Evolutionary conservation across 1,140 invertebrate genomes (phyloP).

Genomic region (Xylocopa sonorina): DNA sequence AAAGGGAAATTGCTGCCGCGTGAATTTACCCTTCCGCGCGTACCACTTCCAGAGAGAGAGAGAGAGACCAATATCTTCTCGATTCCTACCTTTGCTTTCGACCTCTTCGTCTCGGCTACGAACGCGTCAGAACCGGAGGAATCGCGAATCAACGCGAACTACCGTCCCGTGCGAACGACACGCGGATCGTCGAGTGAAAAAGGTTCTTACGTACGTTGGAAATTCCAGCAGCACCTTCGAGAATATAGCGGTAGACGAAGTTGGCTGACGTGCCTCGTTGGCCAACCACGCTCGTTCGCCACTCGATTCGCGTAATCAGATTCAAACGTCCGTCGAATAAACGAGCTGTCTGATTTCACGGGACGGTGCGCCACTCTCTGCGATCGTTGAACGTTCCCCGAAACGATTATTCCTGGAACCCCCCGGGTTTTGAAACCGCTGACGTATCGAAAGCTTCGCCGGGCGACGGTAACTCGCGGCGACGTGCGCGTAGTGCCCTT

Average conservation of each 20-base stretch:
- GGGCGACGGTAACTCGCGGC: slow-evolving; percentile 15
- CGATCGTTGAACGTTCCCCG: background rate
- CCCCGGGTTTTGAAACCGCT: background rate
- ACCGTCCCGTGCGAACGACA: slow-evolving; percentile 32
- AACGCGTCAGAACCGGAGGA: too few species aligned
- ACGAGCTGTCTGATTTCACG: background rate
- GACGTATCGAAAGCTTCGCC: slow-evolving; percentile 13
- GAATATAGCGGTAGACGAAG: too few species aligned
- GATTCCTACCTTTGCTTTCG: background rate
- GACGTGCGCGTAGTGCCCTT: background rate
- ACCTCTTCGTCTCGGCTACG: too few species aligned
- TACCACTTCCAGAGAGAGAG: slow-evolving; percentile 31
- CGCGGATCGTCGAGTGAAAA: slow-evolving; percentile 38
- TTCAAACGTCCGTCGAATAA: slow-evolving; percentile 21
- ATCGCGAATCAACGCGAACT: slow-evolving; percentile 6
- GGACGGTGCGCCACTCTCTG: background rate
- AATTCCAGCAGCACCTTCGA: slow-evolving; percentile 20
- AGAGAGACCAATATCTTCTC: slow-evolving; percentile 56
- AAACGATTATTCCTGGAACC: too few species aligned
- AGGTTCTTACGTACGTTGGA: slow-evolving; percentile 11
- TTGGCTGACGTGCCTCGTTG: too few species aligned
- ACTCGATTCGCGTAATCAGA: slow-evolving; percentile 43
- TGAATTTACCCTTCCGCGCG: slow-evolving; percentile 50
- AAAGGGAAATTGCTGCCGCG: slow-evolving; percentile 11
- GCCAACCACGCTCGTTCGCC: too few species aligned